Percentiles rank a stretch among this genome's conserved stretches.
phyloP scores from a whole-genome alignment of 2,888 invertebrate genomes.

The Pollenia labialis region DNA sequence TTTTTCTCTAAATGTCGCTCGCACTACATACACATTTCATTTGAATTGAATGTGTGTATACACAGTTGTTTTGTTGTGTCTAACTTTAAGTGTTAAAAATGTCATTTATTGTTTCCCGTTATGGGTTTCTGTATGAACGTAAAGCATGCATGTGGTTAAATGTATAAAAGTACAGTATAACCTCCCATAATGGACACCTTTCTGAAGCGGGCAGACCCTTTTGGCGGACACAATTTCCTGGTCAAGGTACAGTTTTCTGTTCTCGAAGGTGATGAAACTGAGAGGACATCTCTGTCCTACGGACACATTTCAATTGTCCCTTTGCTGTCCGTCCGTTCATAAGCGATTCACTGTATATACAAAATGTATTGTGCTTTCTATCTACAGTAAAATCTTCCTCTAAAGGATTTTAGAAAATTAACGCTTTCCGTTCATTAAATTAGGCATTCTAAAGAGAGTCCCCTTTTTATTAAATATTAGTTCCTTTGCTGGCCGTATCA shows the following conservation, averaged over 20 bases:
- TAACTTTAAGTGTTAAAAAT: slow-evolving; percentile 63
- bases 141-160: not conserved
- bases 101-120: slow-evolving; percentile 61
- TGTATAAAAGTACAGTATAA: not conserved
- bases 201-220: too few species aligned
- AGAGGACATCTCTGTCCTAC: too few species aligned
- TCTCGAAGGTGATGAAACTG: too few species aligned
- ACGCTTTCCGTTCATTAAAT: not conserved
- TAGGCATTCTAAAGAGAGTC: not conserved
- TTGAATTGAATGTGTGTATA: not conserved
- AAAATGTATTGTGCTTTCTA: not conserved
- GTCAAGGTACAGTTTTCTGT: too few species aligned
- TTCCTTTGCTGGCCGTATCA: not conserved
- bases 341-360: not conserved
- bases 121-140: slow-evolving; percentile 3
- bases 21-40: too few species aligned
- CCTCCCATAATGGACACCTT: too few species aligned
- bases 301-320: too few species aligned
- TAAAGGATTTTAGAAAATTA: not conserved
- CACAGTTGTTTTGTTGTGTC: slow-evolving; percentile 17
- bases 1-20: not conserved
- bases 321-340: too few species aligned
- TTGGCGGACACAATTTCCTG: too few species aligned
- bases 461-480: slow-evolving; percentile 1
- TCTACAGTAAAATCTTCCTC: not conserved